Evolutionary conservation across 2,797 vertebrate genomes (phyloP).

Genomic region (Arremon aurantiirostris): DNA sequence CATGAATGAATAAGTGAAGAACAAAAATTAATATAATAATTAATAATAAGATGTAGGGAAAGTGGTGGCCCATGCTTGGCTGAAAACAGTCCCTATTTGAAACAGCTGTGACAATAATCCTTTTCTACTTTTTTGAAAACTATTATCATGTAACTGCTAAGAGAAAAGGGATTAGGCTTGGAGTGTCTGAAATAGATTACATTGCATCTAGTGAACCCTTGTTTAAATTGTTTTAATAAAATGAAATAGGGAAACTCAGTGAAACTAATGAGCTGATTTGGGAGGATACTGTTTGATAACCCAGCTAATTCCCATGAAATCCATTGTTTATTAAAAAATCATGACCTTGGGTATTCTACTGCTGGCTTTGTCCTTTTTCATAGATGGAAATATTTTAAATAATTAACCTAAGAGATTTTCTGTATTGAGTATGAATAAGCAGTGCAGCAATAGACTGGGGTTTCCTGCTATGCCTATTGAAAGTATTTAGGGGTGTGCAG

Average conservation of each 20-base stretch:
- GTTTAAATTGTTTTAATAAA: slow-evolving; percentile 50
- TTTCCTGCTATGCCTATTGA: neutral
- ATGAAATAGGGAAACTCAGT: neutral
- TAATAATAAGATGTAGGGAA: neutral
- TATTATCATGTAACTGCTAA: neutral
- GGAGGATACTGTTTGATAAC: slow-evolving; percentile 27
- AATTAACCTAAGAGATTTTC: neutral
- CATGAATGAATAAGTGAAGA: neutral
- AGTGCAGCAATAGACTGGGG: neutral
- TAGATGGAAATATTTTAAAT: neutral
- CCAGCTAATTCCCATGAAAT: slow-evolving; percentile 39
- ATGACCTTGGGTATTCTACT: neutral
- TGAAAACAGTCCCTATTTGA: neutral
- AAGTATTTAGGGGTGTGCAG: neutral
- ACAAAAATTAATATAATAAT: neutral
- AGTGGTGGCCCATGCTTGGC: neutral
- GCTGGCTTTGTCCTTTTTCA: neutral
- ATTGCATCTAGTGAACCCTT: slow-evolving; percentile 27
- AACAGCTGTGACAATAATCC: neutral
- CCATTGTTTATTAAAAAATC: slow-evolving; percentile 17
- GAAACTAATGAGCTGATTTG: slow-evolving; percentile 51
- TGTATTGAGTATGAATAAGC: neutral
- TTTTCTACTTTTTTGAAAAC: slow-evolving; percentile 9
- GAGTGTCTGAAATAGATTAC: slow-evolving; percentile 25
- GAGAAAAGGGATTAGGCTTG: slow-evolving; percentile 32